Conservation (phyloP, 1,140 invertebrate species). For the Neomicropteryx cornuta region DNA sequence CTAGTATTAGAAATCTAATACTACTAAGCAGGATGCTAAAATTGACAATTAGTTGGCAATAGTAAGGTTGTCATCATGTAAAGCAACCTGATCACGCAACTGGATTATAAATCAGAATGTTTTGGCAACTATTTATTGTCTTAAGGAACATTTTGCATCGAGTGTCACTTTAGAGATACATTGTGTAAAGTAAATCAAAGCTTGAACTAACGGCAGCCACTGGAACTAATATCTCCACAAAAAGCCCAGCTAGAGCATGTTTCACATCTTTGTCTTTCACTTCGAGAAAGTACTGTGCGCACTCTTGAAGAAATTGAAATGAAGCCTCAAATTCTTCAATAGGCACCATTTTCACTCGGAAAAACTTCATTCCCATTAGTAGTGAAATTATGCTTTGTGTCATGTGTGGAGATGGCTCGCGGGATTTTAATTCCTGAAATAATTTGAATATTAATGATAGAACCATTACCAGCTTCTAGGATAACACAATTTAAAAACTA, state of each 20-base stretch:
- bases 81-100: too few species aligned
- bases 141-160: too few species aligned
- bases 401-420: slow-evolving; percentile 76
- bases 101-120: too few species aligned
- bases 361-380: slow-evolving; percentile 99
- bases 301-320: slow-evolving; percentile 97
- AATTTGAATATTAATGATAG: slow-evolving; percentile 2
- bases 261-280: slow-evolving; percentile 98
- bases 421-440: slow-evolving; percentile 49
- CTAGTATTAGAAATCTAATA: too few species aligned
- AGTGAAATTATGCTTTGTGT: slow-evolving; percentile 95
- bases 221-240: slow-evolving; percentile 97
- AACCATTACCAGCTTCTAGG: too few species aligned
- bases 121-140: too few species aligned
- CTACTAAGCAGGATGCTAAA: too few species aligned
- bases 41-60: too few species aligned
- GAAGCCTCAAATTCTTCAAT: slow-evolving; percentile 99
- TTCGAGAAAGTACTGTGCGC: slow-evolving; percentile 96
- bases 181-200: too few species aligned
- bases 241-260: slow-evolving; percentile 92
- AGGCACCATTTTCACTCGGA: slow-evolving; percentile 87
- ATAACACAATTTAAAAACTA: too few species aligned
- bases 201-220: slow-evolving; percentile 78
- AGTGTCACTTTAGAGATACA: too few species aligned
- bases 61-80: too few species aligned